Evolutionary conservation across 2,113 vertebrate species (phyloP).

Genomic region (Phodopus roborovskii): DNA sequence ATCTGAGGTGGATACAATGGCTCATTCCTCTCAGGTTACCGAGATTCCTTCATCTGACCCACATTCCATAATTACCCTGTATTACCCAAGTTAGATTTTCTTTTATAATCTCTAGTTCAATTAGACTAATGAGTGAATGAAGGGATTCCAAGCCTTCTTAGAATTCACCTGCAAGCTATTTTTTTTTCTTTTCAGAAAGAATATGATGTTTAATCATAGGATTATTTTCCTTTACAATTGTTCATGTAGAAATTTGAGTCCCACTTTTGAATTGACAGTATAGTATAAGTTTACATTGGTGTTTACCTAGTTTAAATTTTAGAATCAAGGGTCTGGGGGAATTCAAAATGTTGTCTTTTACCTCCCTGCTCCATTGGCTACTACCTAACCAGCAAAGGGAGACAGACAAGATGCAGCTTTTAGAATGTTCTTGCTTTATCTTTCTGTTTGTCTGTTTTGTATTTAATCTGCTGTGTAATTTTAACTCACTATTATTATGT

Average conservation of each 20-base stretch:
- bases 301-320: background rate
- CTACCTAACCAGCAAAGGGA: background rate
- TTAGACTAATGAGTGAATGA: conserved; percentile 31
- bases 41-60: conserved; percentile 29
- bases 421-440: background rate
- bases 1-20: background rate
- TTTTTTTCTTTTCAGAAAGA: conserved; percentile 32
- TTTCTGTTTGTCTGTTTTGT: background rate
- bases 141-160: conserved; percentile 12
- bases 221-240: background rate
- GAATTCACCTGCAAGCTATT: background rate
- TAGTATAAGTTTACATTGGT: background rate
- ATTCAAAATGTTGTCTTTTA: background rate
- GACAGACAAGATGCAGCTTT: background rate
- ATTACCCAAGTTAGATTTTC: conserved; percentile 45
- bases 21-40: conserved; percentile 15
- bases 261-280: background rate
- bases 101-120: conserved; percentile 53
- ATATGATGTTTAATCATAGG: background rate
- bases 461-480: background rate
- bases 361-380: background rate
- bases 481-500: background rate
- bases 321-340: background rate
- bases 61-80: conserved; percentile 58
- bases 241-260: conserved; percentile 25